Base-by-base conservation (phyloP, 2,113 vertebrate genomes). In the Zeus faber region DNA sequence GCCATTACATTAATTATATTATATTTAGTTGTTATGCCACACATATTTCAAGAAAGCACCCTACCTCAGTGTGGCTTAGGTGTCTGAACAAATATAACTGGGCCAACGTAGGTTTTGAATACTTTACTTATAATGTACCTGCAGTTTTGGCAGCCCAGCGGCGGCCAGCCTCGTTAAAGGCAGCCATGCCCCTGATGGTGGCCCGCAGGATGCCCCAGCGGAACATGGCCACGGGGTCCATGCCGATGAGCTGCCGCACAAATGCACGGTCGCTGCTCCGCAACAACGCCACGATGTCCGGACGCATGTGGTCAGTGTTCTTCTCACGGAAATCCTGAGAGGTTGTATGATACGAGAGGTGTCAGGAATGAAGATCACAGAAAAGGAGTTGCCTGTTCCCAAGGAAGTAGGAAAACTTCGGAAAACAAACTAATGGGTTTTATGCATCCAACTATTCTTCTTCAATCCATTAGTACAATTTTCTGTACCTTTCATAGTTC, bases 241-340 rank as follows among this genome's bases (percentile, higher is more conserved):
- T 98, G 6, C 96, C 94, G 0, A 99, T 93, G 51, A 99, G 91
- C 83, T 98, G 91, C 1, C 97, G 93, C 51, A 99, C 92, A 0
- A 92, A 98, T 0, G 93, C 88, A 1, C 94, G 91, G 72, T 98
- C 94, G 0, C 97, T 99, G 82, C 97, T 91, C 6, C 97, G 85
- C n/a, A 99, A 84, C 16, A 99, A 87, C 0, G 94, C 95, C 48
- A 99, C 95, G 0, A 99, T 99, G 58, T 99, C 97, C 0, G 96
- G 93, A 1, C 97, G 91, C 97, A 99, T 99, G 88, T 97, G 94
- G 77, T 99, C 97, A 17, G 96, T 99, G 72, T 99, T 99, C 62
- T 99, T 99, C 87, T 99, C 97, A 14, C 97, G 90, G 82, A 99
- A 99, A 77, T 99, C 97, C 97, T 99, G 76, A 14, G 4, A 22